phyloP scores from a whole-genome alignment of 2,797 vertebrate species.

The Pseudomugil gertrudae region DNA sequence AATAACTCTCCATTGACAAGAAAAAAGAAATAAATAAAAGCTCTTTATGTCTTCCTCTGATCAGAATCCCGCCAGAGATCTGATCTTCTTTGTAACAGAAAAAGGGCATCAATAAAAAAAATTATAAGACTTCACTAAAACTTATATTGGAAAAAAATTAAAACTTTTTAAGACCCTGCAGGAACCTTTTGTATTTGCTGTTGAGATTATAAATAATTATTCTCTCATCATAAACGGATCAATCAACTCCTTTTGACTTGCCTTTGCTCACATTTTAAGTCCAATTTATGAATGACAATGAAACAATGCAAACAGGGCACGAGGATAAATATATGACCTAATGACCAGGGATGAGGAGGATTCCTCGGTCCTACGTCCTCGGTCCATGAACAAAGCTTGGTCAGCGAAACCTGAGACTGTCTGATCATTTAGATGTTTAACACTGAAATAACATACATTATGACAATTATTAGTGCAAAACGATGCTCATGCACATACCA shows the following conservation, averaged over 20 bases:
- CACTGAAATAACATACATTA: conserved; percentile 11
- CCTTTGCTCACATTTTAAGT: conserved; percentile 25
- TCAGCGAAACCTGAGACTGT: neutral
- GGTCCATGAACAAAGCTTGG: neutral
- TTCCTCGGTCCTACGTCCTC: neutral
- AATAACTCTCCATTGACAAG: too few relatives aligned
- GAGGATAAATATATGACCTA: neutral
- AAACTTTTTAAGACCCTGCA: too few relatives aligned
- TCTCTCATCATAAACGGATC: neutral
- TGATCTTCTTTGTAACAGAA: too few relatives aligned
- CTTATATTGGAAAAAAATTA: too few relatives aligned
- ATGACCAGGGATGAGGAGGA: neutral
- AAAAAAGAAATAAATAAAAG: too few relatives aligned
- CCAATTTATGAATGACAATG: conserved; percentile 22
- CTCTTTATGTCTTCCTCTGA: too few relatives aligned
- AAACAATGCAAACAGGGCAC: neutral
- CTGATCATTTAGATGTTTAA: neutral
- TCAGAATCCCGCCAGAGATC: too few relatives aligned
- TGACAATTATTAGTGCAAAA: conserved; percentile 32
- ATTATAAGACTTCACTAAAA: too few relatives aligned
- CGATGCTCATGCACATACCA: neutral
- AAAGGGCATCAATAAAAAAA: too few relatives aligned
- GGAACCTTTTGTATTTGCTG: conserved; percentile 20
- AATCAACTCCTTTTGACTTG: neutral
- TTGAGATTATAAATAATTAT: conserved; percentile 1